Percentiles rank a stretch among this genome's conserved stretches.
These are phyloP conservation scores for Rhyacichthys aspro DNA, from an alignment of 2,797 vertebrate genomes.

Conservation along the genomic window DNA sequence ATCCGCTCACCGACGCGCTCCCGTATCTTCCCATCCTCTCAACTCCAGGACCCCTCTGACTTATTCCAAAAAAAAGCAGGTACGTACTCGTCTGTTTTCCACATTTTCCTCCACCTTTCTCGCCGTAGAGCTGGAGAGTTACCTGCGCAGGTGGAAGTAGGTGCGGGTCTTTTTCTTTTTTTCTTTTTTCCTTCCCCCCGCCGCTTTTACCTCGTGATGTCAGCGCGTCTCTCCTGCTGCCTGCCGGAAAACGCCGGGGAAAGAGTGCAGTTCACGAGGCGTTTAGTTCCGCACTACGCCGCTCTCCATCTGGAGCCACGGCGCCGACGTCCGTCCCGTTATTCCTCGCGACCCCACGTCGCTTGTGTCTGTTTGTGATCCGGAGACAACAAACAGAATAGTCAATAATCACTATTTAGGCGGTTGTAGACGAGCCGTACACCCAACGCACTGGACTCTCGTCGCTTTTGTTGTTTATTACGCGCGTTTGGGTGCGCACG, in stretches of 20 bases:
- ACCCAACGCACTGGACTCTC: constrained; percentile 24
- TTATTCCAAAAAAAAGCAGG: constrained; percentile 49
- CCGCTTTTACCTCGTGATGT: constrained; percentile 8
- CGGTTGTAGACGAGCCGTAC: constrained; percentile 22
- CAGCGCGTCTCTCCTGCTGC: constrained; percentile 17
- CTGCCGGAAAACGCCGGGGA: constrained; percentile 22
- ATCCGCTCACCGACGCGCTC: constrained; percentile 80
- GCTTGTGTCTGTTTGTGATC: constrained; percentile 11
- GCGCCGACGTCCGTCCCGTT: constrained; percentile 25
- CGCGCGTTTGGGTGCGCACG: constrained; percentile 50
- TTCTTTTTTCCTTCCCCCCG: background rate
- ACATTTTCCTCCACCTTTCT: constrained; percentile 5
- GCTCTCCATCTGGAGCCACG: constrained; percentile 27
- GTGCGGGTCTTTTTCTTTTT: constrained; percentile 40
- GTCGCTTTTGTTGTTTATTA: constrained; percentile 55
- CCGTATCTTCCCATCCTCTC: constrained; percentile 77
- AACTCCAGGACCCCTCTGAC: constrained; percentile 57
- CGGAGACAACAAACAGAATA: constrained; percentile 17
- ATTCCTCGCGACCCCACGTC: constrained; percentile 5
- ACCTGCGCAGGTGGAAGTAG: constrained; percentile 75
- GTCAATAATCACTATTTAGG: constrained; percentile 33
- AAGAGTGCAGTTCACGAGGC: constrained; percentile 28
- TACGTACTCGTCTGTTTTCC: constrained; percentile 52
- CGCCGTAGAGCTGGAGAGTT: background rate
- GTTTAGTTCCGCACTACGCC: constrained; percentile 29